A percentile compares a stretch with the other conserved stretches of the same genome.
These are phyloP conservation scores for Ormyrus nitidulus DNA, from an alignment of 2,888 invertebrate species.

Conservation along the genomic window DNA sequence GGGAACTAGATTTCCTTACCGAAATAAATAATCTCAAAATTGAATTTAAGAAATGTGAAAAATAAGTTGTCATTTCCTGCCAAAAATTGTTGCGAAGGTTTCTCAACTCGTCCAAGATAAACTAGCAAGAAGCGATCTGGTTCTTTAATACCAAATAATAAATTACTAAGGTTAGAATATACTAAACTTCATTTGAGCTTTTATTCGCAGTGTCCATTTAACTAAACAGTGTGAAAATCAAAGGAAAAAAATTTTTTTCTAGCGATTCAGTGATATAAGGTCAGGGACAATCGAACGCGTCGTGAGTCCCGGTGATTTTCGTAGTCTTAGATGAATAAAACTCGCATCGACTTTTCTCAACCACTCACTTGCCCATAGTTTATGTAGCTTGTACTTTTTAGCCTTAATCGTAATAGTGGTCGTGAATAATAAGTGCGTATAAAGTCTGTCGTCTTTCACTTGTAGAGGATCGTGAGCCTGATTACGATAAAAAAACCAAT, in stretches of 20 bases:
- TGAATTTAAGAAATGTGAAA: conserved; percentile 24
- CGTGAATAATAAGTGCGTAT: conserved; percentile 34
- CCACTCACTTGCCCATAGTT: conserved; percentile 44
- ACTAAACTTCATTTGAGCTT: conserved; percentile 51
- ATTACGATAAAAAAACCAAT: conserved; percentile 20
- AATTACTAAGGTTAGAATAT: conserved; percentile 41
- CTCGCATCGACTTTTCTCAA: conserved; percentile 49
- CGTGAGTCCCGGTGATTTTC: conserved; percentile 44
- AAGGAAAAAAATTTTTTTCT: conserved; percentile 38
- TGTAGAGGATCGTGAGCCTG: conserved; percentile 17
- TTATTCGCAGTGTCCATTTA: conserved; percentile 49
- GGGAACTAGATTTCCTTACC: neutral
- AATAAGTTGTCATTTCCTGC: conserved; percentile 49
- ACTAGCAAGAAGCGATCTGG: conserved; percentile 42
- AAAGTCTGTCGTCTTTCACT: conserved; percentile 38
- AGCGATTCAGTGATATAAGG: conserved; percentile 52
- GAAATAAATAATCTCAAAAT: conserved; percentile 21
- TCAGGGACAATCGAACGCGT: conserved; percentile 20
- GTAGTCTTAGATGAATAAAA: conserved; percentile 46
- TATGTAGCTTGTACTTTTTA: conserved; percentile 52
- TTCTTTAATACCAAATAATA: conserved; percentile 53
- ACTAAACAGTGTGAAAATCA: conserved; percentile 37
- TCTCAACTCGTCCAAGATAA: conserved; percentile 50
- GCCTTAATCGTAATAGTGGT: conserved; percentile 45
- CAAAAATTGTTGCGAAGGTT: conserved; percentile 49